Conservation (phyloP, 2,113 vertebrate genomes). For the Neolamprologus caudopunctatus region DNA sequence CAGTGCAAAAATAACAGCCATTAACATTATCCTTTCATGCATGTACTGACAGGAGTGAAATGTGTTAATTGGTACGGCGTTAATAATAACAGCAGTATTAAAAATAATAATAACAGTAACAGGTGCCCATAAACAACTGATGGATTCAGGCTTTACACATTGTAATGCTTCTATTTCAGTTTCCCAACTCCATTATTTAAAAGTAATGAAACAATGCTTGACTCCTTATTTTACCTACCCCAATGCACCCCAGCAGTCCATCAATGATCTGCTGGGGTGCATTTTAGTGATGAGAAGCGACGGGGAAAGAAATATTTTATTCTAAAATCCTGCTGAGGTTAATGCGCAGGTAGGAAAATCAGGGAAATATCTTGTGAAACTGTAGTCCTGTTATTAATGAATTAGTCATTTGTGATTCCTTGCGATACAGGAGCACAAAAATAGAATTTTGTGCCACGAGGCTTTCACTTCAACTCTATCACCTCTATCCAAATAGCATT, state of each 20-base stretch:
- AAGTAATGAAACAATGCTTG: not conserved
- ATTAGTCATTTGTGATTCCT: not conserved
- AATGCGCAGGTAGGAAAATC: not conserved
- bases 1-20: not conserved
- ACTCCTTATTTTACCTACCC: not conserved
- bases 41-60: not conserved
- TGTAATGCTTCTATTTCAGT: not conserved
- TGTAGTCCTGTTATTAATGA: not conserved
- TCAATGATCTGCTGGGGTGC: not conserved
- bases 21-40: not conserved
- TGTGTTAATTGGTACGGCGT: not conserved
- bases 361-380: not conserved
- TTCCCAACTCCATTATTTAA: not conserved
- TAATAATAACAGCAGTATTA: not conserved
- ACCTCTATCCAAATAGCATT: not conserved
- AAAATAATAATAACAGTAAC: not conserved
- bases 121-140: not conserved
- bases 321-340: not conserved
- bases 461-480: not conserved
- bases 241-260: not conserved
- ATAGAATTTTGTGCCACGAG: not conserved
- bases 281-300: not conserved
- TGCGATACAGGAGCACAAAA: not conserved
- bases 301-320: not conserved
- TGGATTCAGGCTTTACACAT: not conserved